Conservation (phyloP, 1,140 invertebrate species). For the Littorina saxatilis region DNA sequence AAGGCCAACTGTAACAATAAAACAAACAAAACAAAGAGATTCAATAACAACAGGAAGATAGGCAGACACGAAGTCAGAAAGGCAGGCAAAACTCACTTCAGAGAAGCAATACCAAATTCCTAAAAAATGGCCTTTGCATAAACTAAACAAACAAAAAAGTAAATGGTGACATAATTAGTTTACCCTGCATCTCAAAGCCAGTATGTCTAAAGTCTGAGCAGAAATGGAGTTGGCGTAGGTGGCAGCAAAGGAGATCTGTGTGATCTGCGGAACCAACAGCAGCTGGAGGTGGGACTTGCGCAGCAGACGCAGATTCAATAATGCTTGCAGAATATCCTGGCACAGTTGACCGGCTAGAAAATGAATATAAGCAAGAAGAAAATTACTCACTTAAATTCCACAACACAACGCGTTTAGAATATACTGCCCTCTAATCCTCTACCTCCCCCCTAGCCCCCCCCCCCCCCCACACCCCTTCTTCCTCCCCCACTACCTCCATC, state of each 20-base stretch:
- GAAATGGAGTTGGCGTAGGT: conserved; percentile 5
- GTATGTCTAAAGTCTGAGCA: conserved; percentile 16
- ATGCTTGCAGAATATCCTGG: conserved; percentile 31
- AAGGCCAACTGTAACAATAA: too few relatives aligned
- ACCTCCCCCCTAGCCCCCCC: too few relatives aligned
- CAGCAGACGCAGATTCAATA: conserved; percentile 15
- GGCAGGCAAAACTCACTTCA: too few relatives aligned
- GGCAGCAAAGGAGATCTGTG: conserved; percentile 2
- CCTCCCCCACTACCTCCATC: too few relatives aligned
- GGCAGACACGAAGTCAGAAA: too few relatives aligned
- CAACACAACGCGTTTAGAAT: too few relatives aligned
- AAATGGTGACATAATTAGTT: too few relatives aligned
- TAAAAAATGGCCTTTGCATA: neutral
- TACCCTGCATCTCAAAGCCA: conserved; percentile 34
- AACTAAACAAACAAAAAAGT: neutral
- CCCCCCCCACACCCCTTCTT: too few relatives aligned
- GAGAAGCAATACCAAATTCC: neutral
- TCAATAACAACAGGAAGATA: too few relatives aligned
- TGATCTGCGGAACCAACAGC: conserved; percentile 28
- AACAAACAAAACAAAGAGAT: too few relatives aligned
- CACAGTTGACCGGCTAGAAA: conserved; percentile 34
- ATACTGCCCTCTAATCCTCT: too few relatives aligned
- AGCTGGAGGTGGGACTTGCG: conserved; percentile 30
- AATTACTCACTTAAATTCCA: neutral
- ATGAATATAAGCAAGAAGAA: neutral